These are phyloP conservation scores for Enoplosus armatus DNA, from an alignment of 2,797 vertebrate genomes.

Conservation along the genomic window DNA sequence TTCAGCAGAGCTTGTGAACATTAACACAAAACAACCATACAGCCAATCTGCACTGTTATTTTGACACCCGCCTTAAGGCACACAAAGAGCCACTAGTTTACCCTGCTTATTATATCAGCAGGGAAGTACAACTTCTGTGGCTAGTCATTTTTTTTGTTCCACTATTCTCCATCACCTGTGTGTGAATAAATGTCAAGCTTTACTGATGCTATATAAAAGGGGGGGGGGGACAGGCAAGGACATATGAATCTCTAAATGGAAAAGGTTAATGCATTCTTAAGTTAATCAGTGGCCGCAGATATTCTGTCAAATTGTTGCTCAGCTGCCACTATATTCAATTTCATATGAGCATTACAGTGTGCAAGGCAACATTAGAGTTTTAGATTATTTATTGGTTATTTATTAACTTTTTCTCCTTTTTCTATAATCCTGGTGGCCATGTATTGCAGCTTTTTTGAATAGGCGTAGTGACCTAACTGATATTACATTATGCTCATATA, in stretches of 20 bases:
- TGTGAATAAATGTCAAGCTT: slow-evolving; percentile 75
- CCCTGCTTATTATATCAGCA: slow-evolving; percentile 49
- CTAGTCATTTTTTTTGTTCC: slow-evolving; percentile 26
- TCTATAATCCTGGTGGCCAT: neutral
- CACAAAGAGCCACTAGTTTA: slow-evolving; percentile 29
- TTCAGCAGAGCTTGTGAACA: slow-evolving; percentile 54
- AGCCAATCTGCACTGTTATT: slow-evolving; percentile 42
- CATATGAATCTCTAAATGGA: slow-evolving; percentile 59
- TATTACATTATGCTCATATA: slow-evolving; percentile 47
- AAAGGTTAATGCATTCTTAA: slow-evolving; percentile 81
- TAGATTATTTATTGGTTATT: slow-evolving; percentile 10
- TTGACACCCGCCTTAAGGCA: slow-evolving; percentile 44
- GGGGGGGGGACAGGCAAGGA: too few species aligned
- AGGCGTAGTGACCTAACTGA: slow-evolving; percentile 12
- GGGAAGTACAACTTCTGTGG: slow-evolving; percentile 34
- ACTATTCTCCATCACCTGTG: slow-evolving; percentile 29
- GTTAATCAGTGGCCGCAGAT: slow-evolving; percentile 55
- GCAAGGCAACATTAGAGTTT: slow-evolving; percentile 13
- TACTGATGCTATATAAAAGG: slow-evolving; percentile 59
- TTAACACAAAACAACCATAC: slow-evolving; percentile 52
- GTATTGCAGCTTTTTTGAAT: slow-evolving; percentile 11
- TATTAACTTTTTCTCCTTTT: slow-evolving; percentile 12
- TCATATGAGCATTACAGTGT: slow-evolving; percentile 12
- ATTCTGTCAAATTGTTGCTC: slow-evolving; percentile 39
- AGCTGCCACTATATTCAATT: slow-evolving; percentile 30